Evolutionary conservation across 2,113 vertebrate genomes (phyloP).

Genomic region (Buteo buteo): DNA sequence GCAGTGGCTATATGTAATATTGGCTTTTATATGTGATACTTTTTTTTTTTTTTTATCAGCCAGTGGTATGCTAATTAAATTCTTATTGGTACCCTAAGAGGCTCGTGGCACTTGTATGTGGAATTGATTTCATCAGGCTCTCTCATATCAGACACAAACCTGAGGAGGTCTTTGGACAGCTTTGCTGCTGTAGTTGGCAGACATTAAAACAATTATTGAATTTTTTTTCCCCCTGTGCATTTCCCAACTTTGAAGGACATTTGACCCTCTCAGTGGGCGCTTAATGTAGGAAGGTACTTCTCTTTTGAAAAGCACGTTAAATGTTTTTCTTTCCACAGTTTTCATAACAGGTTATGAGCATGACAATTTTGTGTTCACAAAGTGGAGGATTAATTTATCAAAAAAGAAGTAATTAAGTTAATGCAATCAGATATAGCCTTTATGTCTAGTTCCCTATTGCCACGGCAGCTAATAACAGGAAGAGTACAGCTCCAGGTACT

Average conservation of each 20-base stretch:
- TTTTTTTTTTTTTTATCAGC: background rate
- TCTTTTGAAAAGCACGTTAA: background rate
- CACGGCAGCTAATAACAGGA: background rate
- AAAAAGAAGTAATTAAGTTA: background rate
- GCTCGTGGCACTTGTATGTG: background rate
- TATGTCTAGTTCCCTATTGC: background rate
- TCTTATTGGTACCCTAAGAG: background rate
- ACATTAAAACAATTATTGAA: background rate
- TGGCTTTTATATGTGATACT: background rate
- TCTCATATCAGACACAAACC: background rate
- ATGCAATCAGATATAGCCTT: background rate
- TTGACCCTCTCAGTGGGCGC: background rate
- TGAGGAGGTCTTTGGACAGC: background rate
- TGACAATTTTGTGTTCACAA: background rate
- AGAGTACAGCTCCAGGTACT: background rate
- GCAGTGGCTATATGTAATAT: background rate
- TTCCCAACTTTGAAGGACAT: background rate
- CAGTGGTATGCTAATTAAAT: background rate
- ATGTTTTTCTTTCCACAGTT: background rate
- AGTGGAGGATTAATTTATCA: background rate
- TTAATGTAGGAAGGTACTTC: background rate
- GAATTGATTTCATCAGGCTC: background rate
- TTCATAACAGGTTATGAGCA: background rate
- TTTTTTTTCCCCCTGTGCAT: rapidly evolving
- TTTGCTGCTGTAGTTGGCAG: background rate